Percentiles rank a stretch among this genome's conserved stretches.
Evolutionary conservation across 2,797 vertebrate species (phyloP).

Genomic region (Percopsis omiscomaycus): DNA sequence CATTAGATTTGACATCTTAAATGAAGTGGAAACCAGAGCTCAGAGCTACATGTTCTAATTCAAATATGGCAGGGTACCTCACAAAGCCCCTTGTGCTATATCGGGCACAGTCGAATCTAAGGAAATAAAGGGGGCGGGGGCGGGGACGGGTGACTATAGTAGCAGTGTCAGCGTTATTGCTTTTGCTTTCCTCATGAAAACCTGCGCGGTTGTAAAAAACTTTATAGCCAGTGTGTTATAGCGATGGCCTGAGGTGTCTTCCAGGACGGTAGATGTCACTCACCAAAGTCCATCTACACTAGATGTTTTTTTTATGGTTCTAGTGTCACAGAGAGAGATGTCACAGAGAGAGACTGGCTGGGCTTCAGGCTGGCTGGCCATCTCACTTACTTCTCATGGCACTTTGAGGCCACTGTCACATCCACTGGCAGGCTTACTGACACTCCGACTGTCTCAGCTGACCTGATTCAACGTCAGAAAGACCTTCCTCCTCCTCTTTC

Average conservation of each 20-base stretch:
- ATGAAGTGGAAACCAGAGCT: slow-evolving; percentile 1
- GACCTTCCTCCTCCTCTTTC: slow-evolving; percentile 1
- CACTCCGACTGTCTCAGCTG: slow-evolving; percentile 51
- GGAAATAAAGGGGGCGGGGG: slow-evolving; percentile 31
- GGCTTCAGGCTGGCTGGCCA: slow-evolving; percentile 14
- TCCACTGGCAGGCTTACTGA: slow-evolving; percentile 37
- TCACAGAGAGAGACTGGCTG: slow-evolving; percentile 1
- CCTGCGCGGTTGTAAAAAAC: slow-evolving; percentile 43
- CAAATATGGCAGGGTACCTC: slow-evolving; percentile 26
- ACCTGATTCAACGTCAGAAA: slow-evolving; percentile 47
- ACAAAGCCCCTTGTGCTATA: slow-evolving; percentile 45
- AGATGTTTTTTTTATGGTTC: slow-evolving; percentile 1
- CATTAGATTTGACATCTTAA: slow-evolving; percentile 3
- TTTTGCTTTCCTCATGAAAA: slow-evolving; percentile 55
- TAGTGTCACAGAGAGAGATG: slow-evolving; percentile 27
- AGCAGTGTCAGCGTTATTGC: slow-evolving; percentile 64
- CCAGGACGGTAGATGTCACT: slow-evolving; percentile 40
- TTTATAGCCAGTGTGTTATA: slow-evolving; percentile 34
- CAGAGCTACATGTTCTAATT: slow-evolving; percentile 3
- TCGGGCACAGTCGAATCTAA: slow-evolving; percentile 48
- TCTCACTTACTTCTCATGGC: slow-evolving; percentile 68
- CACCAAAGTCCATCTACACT: slow-evolving; percentile 26
- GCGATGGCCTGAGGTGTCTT: slow-evolving; percentile 42
- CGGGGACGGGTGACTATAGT: slow-evolving; percentile 37
- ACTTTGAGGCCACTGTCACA: slow-evolving; percentile 74